Evolutionary conservation across 23 tunicate genomes (phyloP).

Genomic region (Phallusia fumigata): DNA sequence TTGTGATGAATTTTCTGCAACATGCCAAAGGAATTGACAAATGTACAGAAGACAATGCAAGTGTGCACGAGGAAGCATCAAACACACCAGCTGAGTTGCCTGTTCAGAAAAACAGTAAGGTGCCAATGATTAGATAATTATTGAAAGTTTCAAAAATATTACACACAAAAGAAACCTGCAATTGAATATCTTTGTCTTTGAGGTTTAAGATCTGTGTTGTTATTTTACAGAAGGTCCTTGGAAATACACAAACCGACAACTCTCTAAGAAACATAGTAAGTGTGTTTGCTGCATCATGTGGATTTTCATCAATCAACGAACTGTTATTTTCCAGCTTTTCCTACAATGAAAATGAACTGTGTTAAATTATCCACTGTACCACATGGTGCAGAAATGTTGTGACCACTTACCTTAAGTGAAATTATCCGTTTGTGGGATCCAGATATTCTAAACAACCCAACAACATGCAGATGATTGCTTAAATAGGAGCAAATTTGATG

Average conservation of each 20-base stretch:
- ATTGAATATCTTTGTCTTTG: background rate
- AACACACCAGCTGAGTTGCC: conserved; percentile 20
- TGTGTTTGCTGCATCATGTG: conserved; percentile 52
- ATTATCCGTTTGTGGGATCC: conserved; percentile 38
- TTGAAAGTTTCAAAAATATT: background rate
- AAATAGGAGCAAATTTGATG: conserved; percentile 43
- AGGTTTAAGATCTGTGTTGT: background rate
- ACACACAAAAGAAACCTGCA: background rate
- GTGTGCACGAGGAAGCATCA: conserved; percentile 28
- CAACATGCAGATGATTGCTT: background rate
- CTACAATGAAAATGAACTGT: conserved; percentile 12
- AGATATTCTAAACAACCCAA: conserved; percentile 47
- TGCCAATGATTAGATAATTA: background rate
- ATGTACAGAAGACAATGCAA: conserved; percentile 26
- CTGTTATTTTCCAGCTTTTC: conserved; percentile 20
- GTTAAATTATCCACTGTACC: background rate
- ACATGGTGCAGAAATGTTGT: background rate
- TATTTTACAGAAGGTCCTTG: background rate
- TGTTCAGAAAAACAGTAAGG: conserved; percentile 14
- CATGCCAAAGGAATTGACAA: conserved; percentile 15
- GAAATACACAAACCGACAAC: conserved; percentile 19
- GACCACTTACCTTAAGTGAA: conserved; percentile 20
- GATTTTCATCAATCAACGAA: conserved; percentile 40
- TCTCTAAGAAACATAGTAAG: conserved; percentile 33
- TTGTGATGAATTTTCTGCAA: conserved; percentile 2